Base-by-base conservation (phyloP, 1,140 invertebrate species). In the Lepidostoma basale region DNA sequence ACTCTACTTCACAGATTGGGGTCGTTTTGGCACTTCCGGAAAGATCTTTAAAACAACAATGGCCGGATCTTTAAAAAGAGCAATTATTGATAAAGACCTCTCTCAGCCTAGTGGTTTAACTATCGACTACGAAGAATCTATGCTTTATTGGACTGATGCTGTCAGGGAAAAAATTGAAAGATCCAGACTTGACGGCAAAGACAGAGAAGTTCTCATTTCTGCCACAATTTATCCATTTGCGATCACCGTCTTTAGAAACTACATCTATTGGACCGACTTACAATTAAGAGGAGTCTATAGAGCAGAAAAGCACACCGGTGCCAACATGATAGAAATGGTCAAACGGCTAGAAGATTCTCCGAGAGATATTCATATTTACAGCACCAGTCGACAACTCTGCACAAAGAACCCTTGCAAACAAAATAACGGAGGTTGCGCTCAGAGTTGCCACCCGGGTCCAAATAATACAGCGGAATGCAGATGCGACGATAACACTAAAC, bases 181-280 rank as follows among this genome's bases (percentile, higher is more conserved):
- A 16, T 92, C 94, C 0, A 90, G 92, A 77, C 78, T 98, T 3
- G 90, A 98, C 77, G 97, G 97, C 2, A 88, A 85, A 12, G 87
- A 88, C 33, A 77, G 90, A 4, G 87, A 94, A 80, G 84, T 94
- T 2, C 78, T 97, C 0, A 88, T 97, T 44, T 88, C 89, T 0
- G 94, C 95, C 0, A 97, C 96, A 0, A 97, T 98, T 67, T 97
- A 98, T 86, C 96, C 96, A 5, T 98, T 97, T 78, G 95, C 95
- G 0, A 94, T 99, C 10, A 96, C 95, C 0, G 92, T 98, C 0
- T 93, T 90, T 79, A 86, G 91, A 20, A 89, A 95, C 75, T 96
- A 95, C 77, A 97, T 99, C 49, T 99, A 98, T 78, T 98, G 97
- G 95, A 98, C 97, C 0, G 98, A 99, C 80, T 85, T 98, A 30